Base-by-base conservation (phyloP, 2,113 vertebrate species). In the Notarius lentiginosus region DNA sequence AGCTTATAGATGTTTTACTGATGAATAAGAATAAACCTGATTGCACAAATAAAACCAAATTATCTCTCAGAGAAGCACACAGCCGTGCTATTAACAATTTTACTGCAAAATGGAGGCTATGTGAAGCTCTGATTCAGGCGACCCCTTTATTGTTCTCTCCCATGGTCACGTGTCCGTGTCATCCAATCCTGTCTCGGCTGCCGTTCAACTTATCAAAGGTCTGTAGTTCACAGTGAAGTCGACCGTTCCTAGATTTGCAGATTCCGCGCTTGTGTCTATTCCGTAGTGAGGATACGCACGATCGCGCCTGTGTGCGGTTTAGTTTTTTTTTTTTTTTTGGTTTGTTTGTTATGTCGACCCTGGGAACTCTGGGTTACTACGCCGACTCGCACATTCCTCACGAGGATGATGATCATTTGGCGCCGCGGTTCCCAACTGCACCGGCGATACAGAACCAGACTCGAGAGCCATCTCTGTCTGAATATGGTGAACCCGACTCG, bases 91-190 rank as follows among this genome's bases (percentile, higher is more conserved):
- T 98, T 97, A 98, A 96, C 97, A 98, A 97, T 96, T 97, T 95
- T 96, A 96, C 95, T 88, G 96, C 96, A 97, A 97, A 98, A 98
- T 96, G 97, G 95, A 95, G 96, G 96, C 96, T 96, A 96, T 97
- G 97, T 97, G 97, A 96, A 85, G 91, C 89, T 95, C 96, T 96
- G 96, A 96, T 96, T 96, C 97, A 84, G 97, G 98, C 98, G 98
- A 98, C 98, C 97, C 96, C 97, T 97, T 97, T 98, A 98, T 99
- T 99, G 97, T 99, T 97, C 97, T 97, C 97, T 95, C 93, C 94
- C 94, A 93, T 94, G 94, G 94, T 92, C 98, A 99, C 97, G 97
- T 98, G 98, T 94, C 91, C 87, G 84, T 91, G 92, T 93, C 94
- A 95, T 95, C 98, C 97, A 98, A 99, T 99, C 94, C 95, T 94